These are phyloP conservation scores for Empidonax alnorum DNA, from an alignment of 2,113 vertebrate genomes.

Conservation along the genomic window DNA sequence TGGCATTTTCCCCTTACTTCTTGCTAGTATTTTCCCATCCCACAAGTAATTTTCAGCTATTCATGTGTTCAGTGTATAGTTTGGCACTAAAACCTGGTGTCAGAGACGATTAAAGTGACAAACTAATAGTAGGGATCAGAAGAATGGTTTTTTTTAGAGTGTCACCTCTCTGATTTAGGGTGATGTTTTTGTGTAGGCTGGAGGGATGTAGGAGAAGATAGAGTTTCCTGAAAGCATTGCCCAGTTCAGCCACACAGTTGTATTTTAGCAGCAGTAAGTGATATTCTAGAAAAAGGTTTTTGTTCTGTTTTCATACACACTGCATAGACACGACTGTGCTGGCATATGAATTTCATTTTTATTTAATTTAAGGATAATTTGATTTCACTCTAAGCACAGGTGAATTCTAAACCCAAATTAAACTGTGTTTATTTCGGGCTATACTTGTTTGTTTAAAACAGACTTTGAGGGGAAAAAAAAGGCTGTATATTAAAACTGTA, in stretches of 20 bases:
- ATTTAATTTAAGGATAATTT: neutral
- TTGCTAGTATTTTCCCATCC: neutral
- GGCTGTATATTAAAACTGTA: neutral
- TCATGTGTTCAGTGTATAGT: rapidly evolving
- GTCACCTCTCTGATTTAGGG: neutral
- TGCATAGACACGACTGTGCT: neutral
- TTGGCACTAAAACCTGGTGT: neutral
- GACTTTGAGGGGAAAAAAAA: neutral
- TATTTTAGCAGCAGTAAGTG: neutral
- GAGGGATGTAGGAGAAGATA: neutral
- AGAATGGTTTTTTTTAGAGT: neutral
- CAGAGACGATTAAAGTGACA: neutral
- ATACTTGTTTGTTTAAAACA: neutral
- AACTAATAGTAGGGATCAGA: neutral
- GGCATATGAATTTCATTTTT: neutral
- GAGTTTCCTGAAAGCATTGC: neutral
- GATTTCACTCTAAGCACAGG: neutral
- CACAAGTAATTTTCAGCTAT: neutral
- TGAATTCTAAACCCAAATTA: neutral
- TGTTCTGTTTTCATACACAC: neutral
- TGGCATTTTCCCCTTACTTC: neutral
- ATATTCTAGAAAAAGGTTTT: neutral
- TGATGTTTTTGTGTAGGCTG: neutral
- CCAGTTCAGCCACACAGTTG: rapidly evolving
- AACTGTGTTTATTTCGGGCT: neutral